phyloP scores from a whole-genome alignment of 2,797 vertebrate species.

The Austrolebias charrua region DNA sequence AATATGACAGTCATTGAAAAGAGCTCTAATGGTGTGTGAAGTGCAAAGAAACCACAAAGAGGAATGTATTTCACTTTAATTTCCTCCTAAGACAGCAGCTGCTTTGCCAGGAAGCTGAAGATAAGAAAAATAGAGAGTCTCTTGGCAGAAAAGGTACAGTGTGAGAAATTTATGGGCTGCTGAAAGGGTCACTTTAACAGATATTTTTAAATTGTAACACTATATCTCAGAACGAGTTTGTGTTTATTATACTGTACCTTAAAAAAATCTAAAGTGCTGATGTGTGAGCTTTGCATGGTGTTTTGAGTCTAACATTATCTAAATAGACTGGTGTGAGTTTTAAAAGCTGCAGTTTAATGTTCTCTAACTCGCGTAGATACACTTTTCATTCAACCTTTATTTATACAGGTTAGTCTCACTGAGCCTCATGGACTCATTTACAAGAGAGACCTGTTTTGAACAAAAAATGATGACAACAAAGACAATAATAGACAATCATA shows the following conservation, averaged over 20 bases:
- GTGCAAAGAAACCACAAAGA: slow-evolving; percentile 44
- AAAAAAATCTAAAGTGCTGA: slow-evolving; percentile 15
- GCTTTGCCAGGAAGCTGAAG: slow-evolving; percentile 40
- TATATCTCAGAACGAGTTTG: slow-evolving; percentile 32
- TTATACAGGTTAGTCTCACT: too few species aligned
- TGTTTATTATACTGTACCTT: slow-evolving; percentile 24
- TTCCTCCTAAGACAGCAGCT: slow-evolving; percentile 58
- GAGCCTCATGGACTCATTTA: too few species aligned
- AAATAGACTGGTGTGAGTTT: background rate
- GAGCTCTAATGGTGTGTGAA: slow-evolving; percentile 71
- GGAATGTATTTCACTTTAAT: slow-evolving; percentile 74
- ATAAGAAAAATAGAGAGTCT: slow-evolving; percentile 65
- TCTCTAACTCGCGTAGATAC: background rate
- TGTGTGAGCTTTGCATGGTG: background rate
- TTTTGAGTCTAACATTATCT: background rate
- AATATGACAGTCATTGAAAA: slow-evolving; percentile 80
- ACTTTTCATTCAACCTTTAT: too few species aligned
- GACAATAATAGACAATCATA: too few species aligned
- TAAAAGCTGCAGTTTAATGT: background rate
- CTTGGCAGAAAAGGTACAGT: slow-evolving; percentile 37
- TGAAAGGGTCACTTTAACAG: slow-evolving; percentile 56
- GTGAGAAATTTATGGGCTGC: slow-evolving; percentile 46
- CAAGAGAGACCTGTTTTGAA: too few species aligned
- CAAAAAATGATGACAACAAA: too few species aligned
- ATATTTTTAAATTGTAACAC: slow-evolving; percentile 49